Conservation (phyloP, 2,797 vertebrate genomes). For the Austrolebias charrua region DNA sequence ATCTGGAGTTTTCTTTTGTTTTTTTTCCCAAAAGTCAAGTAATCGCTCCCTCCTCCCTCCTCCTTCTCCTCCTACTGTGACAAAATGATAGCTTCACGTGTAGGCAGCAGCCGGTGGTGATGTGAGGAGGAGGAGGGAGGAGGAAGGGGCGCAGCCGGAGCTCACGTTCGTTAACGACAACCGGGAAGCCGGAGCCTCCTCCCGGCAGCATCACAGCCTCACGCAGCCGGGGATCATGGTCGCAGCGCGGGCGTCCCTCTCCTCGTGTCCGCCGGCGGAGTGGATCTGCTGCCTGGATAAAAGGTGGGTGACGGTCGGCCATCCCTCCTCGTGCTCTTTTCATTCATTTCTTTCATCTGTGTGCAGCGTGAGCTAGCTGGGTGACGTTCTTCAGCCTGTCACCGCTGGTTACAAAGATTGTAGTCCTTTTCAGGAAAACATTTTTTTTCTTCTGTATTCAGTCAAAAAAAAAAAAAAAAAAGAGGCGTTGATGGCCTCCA, state of each 20-base stretch:
- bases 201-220: slow-evolving; percentile 48
- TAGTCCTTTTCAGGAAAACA: too few species aligned
- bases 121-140: slow-evolving; percentile 45
- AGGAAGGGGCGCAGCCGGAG: slow-evolving; percentile 55
- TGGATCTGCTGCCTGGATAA: slow-evolving; percentile 97
- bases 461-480: slow-evolving; percentile 29
- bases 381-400: neutral
- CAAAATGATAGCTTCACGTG: slow-evolving; percentile 37
- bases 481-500: slow-evolving; percentile 70
- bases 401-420: too few species aligned
- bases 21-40: too few species aligned
- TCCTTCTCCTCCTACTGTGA: too few species aligned
- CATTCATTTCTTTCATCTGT: slow-evolving; percentile 59
- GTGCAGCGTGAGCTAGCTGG: slow-evolving; percentile 20
- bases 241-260: slow-evolving; percentile 86
- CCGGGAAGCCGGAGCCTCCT: slow-evolving; percentile 48
- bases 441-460: slow-evolving; percentile 2
- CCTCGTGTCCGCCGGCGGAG: slow-evolving; percentile 86
- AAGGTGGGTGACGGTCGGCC: slow-evolving; percentile 81
- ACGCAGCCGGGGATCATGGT: slow-evolving; percentile 87
- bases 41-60: too few species aligned
- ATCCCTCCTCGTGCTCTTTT: slow-evolving; percentile 5
- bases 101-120: slow-evolving; percentile 39
- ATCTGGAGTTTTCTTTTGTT: too few species aligned
- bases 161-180: slow-evolving; percentile 64